Evolutionary conservation across 1,140 invertebrate species (phyloP).

Genomic region (Micrasema longulum): DNA sequence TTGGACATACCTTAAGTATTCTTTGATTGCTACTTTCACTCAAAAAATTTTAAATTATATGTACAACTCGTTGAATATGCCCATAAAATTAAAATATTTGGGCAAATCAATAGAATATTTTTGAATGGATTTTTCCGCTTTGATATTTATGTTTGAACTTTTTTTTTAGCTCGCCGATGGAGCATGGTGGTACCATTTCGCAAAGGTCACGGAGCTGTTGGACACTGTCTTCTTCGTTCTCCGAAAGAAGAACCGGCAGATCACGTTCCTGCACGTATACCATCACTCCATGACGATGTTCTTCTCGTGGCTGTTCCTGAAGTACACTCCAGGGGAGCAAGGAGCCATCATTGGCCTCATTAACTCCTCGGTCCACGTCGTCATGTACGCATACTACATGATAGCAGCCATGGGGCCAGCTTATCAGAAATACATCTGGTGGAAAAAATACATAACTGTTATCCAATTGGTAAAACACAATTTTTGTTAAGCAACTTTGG

Average conservation of each 20-base stretch:
- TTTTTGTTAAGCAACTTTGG: too few relatives aligned
- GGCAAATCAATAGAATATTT: too few relatives aligned
- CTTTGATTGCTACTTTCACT: not conserved
- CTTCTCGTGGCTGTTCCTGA: constrained; percentile 70
- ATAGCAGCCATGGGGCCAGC: constrained; percentile 83
- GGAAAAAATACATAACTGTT: constrained; percentile 90
- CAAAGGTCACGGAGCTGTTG: constrained; percentile 74
- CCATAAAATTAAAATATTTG: too few relatives aligned
- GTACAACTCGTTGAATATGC: too few relatives aligned
- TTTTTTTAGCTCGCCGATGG: constrained; percentile 21
- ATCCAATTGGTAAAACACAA: constrained; percentile 86
- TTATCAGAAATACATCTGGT: constrained; percentile 90
- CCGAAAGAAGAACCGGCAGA: constrained; percentile 81
- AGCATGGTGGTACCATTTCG: constrained; percentile 71
- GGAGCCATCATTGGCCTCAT: constrained; percentile 72
- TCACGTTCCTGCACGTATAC: constrained; percentile 83
- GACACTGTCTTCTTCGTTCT: constrained; percentile 87
- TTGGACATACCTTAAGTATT: too few relatives aligned
- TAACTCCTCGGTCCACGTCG: constrained; percentile 78
- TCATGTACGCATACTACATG: constrained; percentile 90
- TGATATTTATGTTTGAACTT: not conserved
- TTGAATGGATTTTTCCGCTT: not conserved
- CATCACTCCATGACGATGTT: constrained; percentile 78
- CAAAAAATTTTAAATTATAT: too few relatives aligned
- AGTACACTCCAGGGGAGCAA: constrained; percentile 71